A percentile compares a stretch with the other conserved stretches of the same genome.
Conservation (phyloP, 2,888 invertebrate species). For the Rotaria socialis region DNA sequence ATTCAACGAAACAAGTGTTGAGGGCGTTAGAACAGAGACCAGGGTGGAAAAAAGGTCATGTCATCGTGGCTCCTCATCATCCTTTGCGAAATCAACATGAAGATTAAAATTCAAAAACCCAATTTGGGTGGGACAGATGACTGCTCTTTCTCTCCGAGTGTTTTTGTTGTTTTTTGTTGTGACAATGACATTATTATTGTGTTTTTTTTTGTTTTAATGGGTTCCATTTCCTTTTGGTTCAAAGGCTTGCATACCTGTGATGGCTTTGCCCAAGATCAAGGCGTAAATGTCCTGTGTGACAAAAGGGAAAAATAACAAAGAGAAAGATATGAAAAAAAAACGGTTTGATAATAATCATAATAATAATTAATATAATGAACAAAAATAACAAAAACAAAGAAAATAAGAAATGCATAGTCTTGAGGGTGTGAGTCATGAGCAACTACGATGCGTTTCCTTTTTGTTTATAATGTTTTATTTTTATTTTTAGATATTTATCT, state of each 20-base stretch:
- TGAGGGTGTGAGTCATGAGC: no score
- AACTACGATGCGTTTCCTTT: no score
- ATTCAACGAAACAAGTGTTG: slow-evolving; percentile 21
- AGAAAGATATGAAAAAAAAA: slow-evolving; percentile 5
- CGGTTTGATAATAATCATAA: background rate
- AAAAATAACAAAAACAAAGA: slow-evolving; percentile 20
- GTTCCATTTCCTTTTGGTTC: no score
- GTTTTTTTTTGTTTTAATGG: slow-evolving; percentile 1
- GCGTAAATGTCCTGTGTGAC: background rate
- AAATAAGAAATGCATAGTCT: background rate
- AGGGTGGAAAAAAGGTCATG: slow-evolving; percentile 16
- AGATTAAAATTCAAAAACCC: slow-evolving; percentile 8
- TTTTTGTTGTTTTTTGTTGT: background rate
- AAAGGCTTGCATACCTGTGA: background rate
- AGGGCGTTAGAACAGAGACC: background rate
- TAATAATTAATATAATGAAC: slow-evolving; percentile 1
- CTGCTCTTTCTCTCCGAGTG: slow-evolving; percentile 3
- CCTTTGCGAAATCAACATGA: slow-evolving; percentile 11
- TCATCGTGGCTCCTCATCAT: slow-evolving; percentile 21
- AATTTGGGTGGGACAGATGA: background rate
- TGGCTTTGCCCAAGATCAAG: slow-evolving; percentile 6
- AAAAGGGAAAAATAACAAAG: background rate
- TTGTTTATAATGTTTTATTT: no score
- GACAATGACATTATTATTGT: background rate
- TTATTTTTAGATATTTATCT: no score